Evolutionary conservation across 2,888 invertebrate species (phyloP).

Genomic region (Heliconius ethilla): DNA sequence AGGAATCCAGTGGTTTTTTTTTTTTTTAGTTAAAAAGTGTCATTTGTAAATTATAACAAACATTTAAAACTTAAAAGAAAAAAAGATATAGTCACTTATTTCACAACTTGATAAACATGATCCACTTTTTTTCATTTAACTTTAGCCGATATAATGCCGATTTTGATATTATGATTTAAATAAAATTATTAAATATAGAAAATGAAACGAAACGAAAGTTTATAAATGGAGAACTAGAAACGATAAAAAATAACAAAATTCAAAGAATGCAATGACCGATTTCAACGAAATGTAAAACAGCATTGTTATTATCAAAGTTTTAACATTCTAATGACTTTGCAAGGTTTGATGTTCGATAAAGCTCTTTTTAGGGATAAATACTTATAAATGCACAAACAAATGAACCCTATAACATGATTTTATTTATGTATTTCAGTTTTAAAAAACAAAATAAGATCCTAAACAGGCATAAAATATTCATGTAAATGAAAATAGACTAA

Average conservation of each 20-base stretch:
- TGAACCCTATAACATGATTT: background rate
- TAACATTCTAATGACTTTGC: background rate
- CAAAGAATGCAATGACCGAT: background rate
- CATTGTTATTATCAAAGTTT: conserved; percentile 1
- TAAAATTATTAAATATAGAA: background rate
- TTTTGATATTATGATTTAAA: background rate
- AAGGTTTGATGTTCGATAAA: conserved; percentile 14
- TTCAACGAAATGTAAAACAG: background rate
- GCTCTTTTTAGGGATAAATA: background rate
- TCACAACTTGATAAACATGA: conserved; percentile 1
- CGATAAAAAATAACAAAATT: background rate
- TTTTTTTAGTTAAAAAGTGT: no score
- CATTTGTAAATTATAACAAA: no score
- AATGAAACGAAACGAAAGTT: background rate
- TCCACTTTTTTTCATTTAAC: background rate
- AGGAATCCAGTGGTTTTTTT: no score
- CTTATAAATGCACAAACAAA: background rate
- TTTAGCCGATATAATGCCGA: background rate
- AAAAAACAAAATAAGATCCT: background rate
- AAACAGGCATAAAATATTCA: background rate
- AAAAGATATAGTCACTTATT: background rate
- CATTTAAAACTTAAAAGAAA: background rate
- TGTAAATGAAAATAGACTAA: background rate
- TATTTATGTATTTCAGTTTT: background rate
- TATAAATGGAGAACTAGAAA: background rate